Evolutionary conservation across 2,888 invertebrate genomes (phyloP).

Genomic region (Zele albiditarsus): DNA sequence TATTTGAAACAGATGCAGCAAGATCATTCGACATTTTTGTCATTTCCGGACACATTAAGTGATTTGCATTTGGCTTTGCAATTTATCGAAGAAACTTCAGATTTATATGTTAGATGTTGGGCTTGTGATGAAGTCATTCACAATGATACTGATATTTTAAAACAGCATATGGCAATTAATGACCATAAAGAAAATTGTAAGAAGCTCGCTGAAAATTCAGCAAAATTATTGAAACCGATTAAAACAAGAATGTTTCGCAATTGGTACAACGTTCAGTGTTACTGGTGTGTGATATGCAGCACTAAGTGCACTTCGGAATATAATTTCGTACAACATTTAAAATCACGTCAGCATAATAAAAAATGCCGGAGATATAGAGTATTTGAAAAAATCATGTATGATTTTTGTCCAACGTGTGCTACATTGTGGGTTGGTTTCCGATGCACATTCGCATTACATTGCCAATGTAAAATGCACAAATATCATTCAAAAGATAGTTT

Average conservation of each 20-base stretch:
- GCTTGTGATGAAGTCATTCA: slow-evolving; percentile 48
- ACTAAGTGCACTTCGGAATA: not conserved
- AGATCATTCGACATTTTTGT: slow-evolving; percentile 44
- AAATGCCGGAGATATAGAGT: too few species aligned
- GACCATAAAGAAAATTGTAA: slow-evolving; percentile 4
- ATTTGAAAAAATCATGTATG: slow-evolving; percentile 32
- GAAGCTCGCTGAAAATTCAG: not conserved
- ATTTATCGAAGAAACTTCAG: slow-evolving; percentile 53
- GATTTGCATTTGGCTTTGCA: slow-evolving; percentile 54
- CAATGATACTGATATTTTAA: slow-evolving; percentile 42
- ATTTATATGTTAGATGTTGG: slow-evolving; percentile 51
- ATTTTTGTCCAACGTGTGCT: slow-evolving; percentile 46
- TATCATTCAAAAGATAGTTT: slow-evolving; percentile 14
- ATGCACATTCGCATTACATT: slow-evolving; percentile 32
- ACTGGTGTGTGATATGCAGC: slow-evolving; percentile 46
- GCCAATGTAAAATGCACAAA: slow-evolving; percentile 8
- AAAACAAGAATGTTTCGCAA: slow-evolving; percentile 25
- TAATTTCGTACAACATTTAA: slow-evolving; percentile 38
- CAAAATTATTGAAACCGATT: slow-evolving; percentile 10
- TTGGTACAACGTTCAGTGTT: slow-evolving; percentile 45
- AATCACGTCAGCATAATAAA: not conserved
- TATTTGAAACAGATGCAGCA: slow-evolving; percentile 52
- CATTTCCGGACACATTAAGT: slow-evolving; percentile 52
- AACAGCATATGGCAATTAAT: slow-evolving; percentile 30
- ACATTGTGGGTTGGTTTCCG: slow-evolving; percentile 44